A percentile compares a stretch with the other conserved stretches of the same genome.
Evolutionary conservation across 2,113 vertebrate species (phyloP).

Genomic region (Sander lucioperca): DNA sequence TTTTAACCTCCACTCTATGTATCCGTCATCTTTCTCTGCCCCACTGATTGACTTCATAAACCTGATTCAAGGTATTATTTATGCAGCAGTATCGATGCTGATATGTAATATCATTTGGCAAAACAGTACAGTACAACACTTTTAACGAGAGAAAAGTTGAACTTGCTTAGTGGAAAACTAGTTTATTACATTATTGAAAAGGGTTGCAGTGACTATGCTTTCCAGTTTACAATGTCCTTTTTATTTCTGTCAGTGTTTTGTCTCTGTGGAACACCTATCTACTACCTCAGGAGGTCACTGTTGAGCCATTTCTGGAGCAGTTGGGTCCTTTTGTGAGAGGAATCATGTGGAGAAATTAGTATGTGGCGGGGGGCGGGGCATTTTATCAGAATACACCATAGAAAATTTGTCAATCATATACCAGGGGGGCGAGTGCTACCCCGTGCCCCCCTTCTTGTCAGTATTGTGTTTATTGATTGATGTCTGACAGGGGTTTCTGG

Average conservation of each 20-base stretch:
- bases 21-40: not conserved
- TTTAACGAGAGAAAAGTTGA: not conserved
- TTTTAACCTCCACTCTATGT: conserved; percentile 24
- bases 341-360: too few species aligned
- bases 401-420: too few species aligned
- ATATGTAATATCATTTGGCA: not conserved
- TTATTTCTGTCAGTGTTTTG: not conserved
- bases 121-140: not conserved
- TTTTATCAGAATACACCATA: too few species aligned
- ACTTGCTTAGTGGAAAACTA: not conserved
- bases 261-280: not conserved
- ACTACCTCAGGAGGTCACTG: conserved; percentile 45
- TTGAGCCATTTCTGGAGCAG: conserved; percentile 4
- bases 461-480: too few species aligned
- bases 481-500: too few species aligned
- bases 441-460: too few species aligned
- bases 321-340: not conserved
- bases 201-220: not conserved
- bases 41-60: conserved; percentile 7
- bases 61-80: not conserved
- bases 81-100: not conserved
- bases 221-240: not conserved
- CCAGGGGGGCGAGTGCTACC: too few species aligned
- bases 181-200: not conserved
- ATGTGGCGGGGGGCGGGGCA: too few species aligned